Evolutionary conservation across 2,888 invertebrate genomes (phyloP).

Genomic region (Lobophora halterata): DNA sequence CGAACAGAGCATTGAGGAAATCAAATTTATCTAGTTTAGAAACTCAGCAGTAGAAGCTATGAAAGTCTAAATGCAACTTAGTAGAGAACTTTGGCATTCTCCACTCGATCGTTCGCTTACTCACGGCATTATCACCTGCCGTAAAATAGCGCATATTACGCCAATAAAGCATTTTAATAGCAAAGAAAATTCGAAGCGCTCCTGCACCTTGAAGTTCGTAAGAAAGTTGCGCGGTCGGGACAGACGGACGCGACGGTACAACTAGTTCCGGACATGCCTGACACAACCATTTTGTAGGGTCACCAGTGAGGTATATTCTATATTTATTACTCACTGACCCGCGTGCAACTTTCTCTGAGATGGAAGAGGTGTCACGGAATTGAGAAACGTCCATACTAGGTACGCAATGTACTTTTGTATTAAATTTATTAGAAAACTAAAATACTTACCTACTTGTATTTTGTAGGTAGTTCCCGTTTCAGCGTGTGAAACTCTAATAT

Average conservation of each 20-base stretch:
- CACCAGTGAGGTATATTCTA: too few relatives aligned
- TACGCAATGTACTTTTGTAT: too few relatives aligned
- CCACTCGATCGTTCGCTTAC: conserved; percentile 25
- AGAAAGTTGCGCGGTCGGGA: conserved; percentile 52
- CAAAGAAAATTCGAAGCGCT: conserved; percentile 46
- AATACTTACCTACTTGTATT: too few relatives aligned
- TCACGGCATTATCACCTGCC: conserved; percentile 37
- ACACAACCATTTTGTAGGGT: conserved; percentile 35
- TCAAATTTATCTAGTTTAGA: conserved; percentile 10
- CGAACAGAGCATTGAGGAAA: conserved; percentile 1
- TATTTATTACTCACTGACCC: too few relatives aligned
- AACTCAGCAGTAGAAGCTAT: conserved; percentile 9
- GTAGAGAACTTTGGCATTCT: conserved; percentile 29
- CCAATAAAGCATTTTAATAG: conserved; percentile 54
- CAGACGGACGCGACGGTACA: too few relatives aligned
- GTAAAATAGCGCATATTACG: conserved; percentile 47
- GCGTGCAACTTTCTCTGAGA: too few relatives aligned
- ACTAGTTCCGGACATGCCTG: conserved; percentile 55
- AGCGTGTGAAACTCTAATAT: too few relatives aligned
- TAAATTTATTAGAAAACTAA: too few relatives aligned
- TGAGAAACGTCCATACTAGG: too few relatives aligned
- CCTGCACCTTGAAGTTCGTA: conserved; percentile 41
- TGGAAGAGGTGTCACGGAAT: too few relatives aligned
- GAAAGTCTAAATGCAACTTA: conserved; percentile 18
- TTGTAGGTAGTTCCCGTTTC: too few relatives aligned